Evolutionary conservation across 2,888 invertebrate genomes (phyloP), one percentile per base, ranked within the genome.

Genomic region (Sisyra terminalis): DNA sequence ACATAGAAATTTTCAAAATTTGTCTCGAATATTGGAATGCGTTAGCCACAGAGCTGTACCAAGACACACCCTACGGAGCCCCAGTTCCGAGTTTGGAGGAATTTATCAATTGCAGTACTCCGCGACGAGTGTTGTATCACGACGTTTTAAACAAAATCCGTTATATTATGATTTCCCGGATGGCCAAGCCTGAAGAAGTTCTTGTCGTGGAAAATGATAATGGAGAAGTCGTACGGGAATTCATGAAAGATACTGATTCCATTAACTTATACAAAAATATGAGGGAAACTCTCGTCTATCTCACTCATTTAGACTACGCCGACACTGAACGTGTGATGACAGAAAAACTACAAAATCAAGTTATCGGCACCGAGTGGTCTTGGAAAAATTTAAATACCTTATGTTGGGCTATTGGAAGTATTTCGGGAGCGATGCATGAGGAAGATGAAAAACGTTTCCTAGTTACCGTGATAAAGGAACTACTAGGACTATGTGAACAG

Each of bases 171-270:
- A 98, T 99, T 57, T 92, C 92, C 46, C 77, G 97, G 53, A 99
- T 99, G 98, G 98, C 97, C 13, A 97, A 96, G 62, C 98, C 98
- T 1, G 98, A 99, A 65, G 98, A 99, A 67, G 98, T 99, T 29
- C 71, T 99, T 46, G 94, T 99, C 37, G 97, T 99, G 32, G 98
- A 99, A 65, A 99, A 98, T 68, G 98, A 99, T 60, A 96, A 98
- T 64, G 97, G 97, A 32, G 97, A 98, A 67, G 94, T 98, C 46
- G 97, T 99, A 8, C 71, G 98, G 48, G 98, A 99, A 63, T 96
- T 98, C 60, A 97, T 99, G 92, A 98, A 97, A 66, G 98, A 99
- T 64, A 99, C 98, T 30, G 98, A 99, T 69, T 88, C 97, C 30
- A 98, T 99, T 54, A 96, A 94, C 67, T 71, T 99, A 58, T 98